These are phyloP conservation scores for Calonectris borealis DNA, from an alignment of 2,113 vertebrate species.

Conservation along the genomic window DNA sequence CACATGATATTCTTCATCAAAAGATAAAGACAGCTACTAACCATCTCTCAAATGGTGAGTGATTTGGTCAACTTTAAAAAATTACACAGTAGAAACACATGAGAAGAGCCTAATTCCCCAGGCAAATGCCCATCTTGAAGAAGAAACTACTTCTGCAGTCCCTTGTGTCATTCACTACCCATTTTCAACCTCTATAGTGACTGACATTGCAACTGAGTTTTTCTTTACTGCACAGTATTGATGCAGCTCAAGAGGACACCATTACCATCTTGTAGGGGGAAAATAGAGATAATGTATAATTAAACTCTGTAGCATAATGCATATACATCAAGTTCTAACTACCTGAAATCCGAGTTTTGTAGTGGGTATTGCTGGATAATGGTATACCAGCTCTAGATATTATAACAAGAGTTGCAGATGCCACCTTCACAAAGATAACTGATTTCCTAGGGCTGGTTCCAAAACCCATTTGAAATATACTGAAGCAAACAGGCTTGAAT, in stretches of 20 bases:
- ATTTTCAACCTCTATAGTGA: neutral
- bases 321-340: neutral
- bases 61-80: neutral
- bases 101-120: neutral
- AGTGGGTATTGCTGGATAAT: neutral
- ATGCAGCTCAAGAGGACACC: neutral
- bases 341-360: neutral
- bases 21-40: neutral
- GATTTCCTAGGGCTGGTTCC: neutral
- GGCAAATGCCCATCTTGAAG: neutral
- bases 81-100: neutral
- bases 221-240: neutral
- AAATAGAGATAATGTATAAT: neutral
- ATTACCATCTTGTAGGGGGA: neutral
- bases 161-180: neutral
- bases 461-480: neutral
- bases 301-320: neutral
- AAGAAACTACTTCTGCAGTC: neutral
- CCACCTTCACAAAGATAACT: neutral
- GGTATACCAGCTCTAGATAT: neutral
- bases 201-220: neutral
- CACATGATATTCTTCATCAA: neutral
- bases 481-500: neutral
- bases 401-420: neutral
- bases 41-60: neutral